Percentiles rank a stretch among this genome's conserved stretches.
These are phyloP conservation scores for Macrosiphum euphorbiae DNA, from an alignment of 2,888 invertebrate species.

Conservation along the genomic window DNA sequence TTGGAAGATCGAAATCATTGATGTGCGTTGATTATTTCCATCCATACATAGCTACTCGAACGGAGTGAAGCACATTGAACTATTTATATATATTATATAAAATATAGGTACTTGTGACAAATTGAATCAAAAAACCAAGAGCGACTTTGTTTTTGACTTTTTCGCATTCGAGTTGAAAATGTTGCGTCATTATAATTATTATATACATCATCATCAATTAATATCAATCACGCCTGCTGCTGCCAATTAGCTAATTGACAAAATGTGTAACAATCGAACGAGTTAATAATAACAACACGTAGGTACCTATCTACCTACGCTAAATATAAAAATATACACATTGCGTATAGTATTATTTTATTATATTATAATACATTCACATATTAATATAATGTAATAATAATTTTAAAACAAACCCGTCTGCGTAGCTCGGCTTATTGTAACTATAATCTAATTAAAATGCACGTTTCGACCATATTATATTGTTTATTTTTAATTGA, in stretches of 20 bases:
- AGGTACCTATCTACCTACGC: background rate
- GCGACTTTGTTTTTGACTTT: background rate
- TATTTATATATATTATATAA: no score
- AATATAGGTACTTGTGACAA: background rate
- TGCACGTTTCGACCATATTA: background rate
- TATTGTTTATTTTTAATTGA: constrained; percentile 33
- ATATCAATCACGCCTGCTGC: background rate
- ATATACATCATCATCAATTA: background rate
- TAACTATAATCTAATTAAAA: constrained; percentile 2
- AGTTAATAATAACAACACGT: background rate
- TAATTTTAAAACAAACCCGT: background rate
- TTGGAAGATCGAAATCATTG: background rate
- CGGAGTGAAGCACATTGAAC: background rate
- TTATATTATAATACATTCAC: background rate
- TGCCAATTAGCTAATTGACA: background rate
- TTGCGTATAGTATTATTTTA: background rate
- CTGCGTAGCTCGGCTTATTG: background rate
- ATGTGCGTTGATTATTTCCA: background rate
- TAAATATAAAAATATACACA: background rate
- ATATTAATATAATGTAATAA: background rate
- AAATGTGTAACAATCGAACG: background rate
- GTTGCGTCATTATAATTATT: background rate
- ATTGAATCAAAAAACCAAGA: background rate
- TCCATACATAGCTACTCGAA: background rate
- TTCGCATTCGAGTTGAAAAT: background rate